Evolutionary conservation across 2,888 invertebrate species (phyloP), one percentile per base, ranked within the genome.

Genomic region (Mellilla xanthometata): DNA sequence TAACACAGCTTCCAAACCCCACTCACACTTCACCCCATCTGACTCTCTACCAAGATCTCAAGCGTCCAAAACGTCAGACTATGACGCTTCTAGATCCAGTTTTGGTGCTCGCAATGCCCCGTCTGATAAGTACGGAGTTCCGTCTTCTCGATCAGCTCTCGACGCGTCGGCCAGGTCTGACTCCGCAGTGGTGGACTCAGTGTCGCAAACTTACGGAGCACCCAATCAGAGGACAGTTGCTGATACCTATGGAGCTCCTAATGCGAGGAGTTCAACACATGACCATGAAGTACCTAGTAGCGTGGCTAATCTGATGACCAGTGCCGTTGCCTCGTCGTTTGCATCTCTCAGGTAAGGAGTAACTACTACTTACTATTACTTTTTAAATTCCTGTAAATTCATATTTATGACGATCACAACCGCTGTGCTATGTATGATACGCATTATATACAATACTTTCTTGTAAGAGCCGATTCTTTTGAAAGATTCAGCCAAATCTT

Each of bases 261-360:
- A 24, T 36, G 36, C 52, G 1, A 48, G 45, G 27, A 42, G 53
- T 48, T 12, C 69, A 2, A 84, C 90, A 35, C 78, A 83, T 40
- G 84, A 83, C 42, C 91, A 91, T 51, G 90, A 90, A 22, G 83
- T 79, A n/a, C 90, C 91, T 45, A 32, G 58, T 60, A 39, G 45
- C 61, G 33, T 39, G 11, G 52, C 60, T 19, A 65, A 60, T 9
- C 76, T 85, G 36, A 90, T 87, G 45, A 75, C 76, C 8, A 57
- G 62, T 41, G 76, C 72, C n/a, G 60, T 67, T 12, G 62, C 70
- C 6, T 70, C 77, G n/a, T 64, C 73, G 0, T 91, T 82, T 63
- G 79, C 68, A 23, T 52, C 68, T 29, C 56, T 65, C 9, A 74
- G 73, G 78, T 76, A 39, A 51, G 57, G n/a, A n/a, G n/a, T n/a